These are phyloP conservation scores for Halictus rubicundus DNA, from an alignment of 1,140 invertebrate species.

Conservation along the genomic window DNA sequence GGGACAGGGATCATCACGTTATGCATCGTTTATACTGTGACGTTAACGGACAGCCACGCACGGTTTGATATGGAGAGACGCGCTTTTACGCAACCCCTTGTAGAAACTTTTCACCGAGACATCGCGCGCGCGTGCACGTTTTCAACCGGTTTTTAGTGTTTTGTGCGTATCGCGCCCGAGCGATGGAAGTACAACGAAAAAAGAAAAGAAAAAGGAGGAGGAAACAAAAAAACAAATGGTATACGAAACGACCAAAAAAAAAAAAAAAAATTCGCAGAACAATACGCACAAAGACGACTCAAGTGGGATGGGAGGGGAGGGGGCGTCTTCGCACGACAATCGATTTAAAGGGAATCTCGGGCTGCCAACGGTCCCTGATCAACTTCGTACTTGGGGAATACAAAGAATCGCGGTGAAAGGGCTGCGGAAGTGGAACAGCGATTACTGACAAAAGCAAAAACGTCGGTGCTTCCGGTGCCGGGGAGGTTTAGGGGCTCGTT, in stretches of 20 bases:
- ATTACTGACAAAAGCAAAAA: slow-evolving; percentile 15
- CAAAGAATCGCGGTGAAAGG: background rate
- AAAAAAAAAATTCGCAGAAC: background rate
- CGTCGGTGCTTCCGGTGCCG: background rate
- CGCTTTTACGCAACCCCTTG: background rate
- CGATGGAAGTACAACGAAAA: background rate
- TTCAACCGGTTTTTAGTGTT: background rate
- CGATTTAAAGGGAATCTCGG: background rate
- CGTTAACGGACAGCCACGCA: slow-evolving; percentile 27
- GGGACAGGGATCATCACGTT: background rate
- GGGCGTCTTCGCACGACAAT: slow-evolving; percentile 19
- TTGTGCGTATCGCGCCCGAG: slow-evolving; percentile 31
- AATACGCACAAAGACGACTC: background rate
- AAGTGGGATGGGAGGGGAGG: too few relatives aligned
- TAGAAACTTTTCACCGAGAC: background rate
- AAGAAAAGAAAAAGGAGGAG: background rate
- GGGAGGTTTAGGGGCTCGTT: too few relatives aligned
- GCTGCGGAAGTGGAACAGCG: background rate
- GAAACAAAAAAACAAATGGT: too few relatives aligned
- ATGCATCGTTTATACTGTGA: slow-evolving; percentile 27
- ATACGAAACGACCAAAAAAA: background rate
- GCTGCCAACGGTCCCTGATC: background rate
- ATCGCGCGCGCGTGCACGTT: background rate
- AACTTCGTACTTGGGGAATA: background rate
- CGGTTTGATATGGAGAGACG: slow-evolving; percentile 23